These are phyloP conservation scores for Alosa alosa DNA, from an alignment of 2,113 vertebrate genomes.

Conservation along the genomic window DNA sequence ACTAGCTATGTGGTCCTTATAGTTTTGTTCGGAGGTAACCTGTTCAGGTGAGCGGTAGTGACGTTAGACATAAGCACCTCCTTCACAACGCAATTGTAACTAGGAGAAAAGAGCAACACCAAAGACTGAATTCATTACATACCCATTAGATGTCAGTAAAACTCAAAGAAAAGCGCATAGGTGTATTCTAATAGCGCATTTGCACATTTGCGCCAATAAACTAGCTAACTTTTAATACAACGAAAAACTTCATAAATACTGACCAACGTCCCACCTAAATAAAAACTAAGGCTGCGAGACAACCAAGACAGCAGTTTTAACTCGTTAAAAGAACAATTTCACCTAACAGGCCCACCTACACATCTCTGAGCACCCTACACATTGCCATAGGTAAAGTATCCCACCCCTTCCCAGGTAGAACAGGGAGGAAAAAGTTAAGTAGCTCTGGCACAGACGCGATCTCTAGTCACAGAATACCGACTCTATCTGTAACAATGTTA, in stretches of 20 bases:
- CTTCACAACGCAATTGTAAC: conserved; percentile 42
- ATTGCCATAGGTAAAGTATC: background rate
- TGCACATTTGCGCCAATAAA: background rate
- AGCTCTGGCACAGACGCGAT: background rate
- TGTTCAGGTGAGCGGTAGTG: conserved; percentile 60
- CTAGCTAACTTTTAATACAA: background rate
- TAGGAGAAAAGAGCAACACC: conserved; percentile 40
- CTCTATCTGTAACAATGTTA: background rate
- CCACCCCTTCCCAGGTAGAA: background rate
- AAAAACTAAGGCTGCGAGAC: background rate
- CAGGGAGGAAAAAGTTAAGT: background rate
- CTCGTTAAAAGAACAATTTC: background rate
- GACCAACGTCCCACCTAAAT: background rate
- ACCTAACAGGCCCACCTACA: background rate
- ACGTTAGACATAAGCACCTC: conserved; percentile 55
- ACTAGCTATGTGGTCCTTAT: background rate
- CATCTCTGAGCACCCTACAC: background rate
- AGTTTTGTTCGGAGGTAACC: conserved; percentile 30
- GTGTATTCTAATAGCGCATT: background rate
- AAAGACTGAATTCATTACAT: conserved; percentile 43
- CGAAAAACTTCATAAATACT: background rate
- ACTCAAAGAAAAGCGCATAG: background rate
- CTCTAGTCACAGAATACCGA: background rate
- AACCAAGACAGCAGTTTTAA: background rate
- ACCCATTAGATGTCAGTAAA: background rate